Base-by-base conservation (phyloP, 2,797 vertebrate genomes). In the Enteromius fasciolatus region DNA sequence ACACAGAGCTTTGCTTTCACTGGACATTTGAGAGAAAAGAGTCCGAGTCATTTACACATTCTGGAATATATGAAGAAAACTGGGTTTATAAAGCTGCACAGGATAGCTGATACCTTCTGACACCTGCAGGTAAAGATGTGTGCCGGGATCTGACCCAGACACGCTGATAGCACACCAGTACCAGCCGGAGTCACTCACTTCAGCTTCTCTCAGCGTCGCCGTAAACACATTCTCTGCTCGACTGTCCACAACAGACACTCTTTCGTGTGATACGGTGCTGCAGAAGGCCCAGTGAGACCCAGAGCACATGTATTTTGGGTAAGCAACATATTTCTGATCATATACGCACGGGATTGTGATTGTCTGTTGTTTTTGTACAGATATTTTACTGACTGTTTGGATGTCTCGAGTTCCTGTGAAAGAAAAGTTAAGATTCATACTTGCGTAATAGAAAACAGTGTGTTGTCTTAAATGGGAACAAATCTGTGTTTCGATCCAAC, bases 211-310 rank as follows among this genome's bases (percentile, higher is more conserved):
- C 70, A 87, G 69, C 25, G 84, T 86, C 9, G 54, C 84, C 20
- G 70, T 82, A 14, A 87, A 84, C n/a, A 84, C 17, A 6, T 9
- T 50, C 4, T 59, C 68, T 11, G 23, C 0, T 7, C 0, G 0
- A 0, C 10, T 1, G 12, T 76, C 76, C 18, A 1, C 18, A 1
- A 48, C 0, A 15, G 10, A 64, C 59, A 77, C 8, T 8, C 74
- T 44, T 4, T 0, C 0, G 41, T 64, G 10, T 2, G 3, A 1
- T 1, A 77, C 76, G 1, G 0, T 0, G 0, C 0, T 0, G 14
- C 41, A 15, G 41, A 77, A n/a, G 1, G 1, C 0, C 41, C 5
- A 33, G 0, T 0, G 0, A 0, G 0, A 0, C 9, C 76, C 76
- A 48, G 0, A 46, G 33, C 25, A 20, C 39, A 77, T 6, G 7